Percentiles rank a stretch among this genome's conserved stretches.
phyloP scores from a whole-genome alignment of 2,888 invertebrate genomes.

The Ommatoiulus sabulosus region DNA sequence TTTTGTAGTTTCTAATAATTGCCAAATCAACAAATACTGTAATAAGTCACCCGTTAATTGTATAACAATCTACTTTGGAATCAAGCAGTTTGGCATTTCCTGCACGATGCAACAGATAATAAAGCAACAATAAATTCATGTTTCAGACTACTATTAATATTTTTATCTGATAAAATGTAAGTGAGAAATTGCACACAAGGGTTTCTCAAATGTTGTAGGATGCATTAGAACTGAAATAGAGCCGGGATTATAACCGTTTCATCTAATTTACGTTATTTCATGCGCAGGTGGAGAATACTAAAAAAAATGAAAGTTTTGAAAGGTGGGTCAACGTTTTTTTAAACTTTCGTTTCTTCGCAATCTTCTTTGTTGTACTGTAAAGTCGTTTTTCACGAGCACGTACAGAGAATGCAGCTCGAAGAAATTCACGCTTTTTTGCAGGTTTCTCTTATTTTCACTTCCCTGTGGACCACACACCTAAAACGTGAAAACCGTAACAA shows the following conservation, averaged over 20 bases:
- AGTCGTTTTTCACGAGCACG: background rate
- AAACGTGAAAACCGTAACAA: background rate
- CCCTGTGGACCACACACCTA: constrained; percentile 22
- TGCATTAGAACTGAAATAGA: background rate
- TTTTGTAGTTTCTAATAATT: too few species aligned
- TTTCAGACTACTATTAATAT: background rate
- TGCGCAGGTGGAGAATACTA: background rate
- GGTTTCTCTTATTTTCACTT: constrained; percentile 19
- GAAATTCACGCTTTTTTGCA: background rate
- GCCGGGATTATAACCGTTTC: background rate
- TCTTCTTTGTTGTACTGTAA: constrained; percentile 32
- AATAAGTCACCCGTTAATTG: background rate
- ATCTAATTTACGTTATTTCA: background rate
- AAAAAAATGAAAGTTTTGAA: constrained; percentile 7
- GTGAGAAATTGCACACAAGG: background rate
- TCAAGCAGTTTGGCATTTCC: background rate
- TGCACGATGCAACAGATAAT: background rate
- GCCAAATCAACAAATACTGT: background rate
- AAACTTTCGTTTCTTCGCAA: background rate
- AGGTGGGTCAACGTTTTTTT: constrained; percentile 3
- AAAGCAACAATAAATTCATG: background rate
- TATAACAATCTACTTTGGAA: background rate
- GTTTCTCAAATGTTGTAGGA: background rate
- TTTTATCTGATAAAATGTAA: background rate
- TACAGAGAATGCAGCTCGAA: background rate